Conservation (phyloP, 1,140 invertebrate species). For the Anadara kagoshimensis region DNA sequence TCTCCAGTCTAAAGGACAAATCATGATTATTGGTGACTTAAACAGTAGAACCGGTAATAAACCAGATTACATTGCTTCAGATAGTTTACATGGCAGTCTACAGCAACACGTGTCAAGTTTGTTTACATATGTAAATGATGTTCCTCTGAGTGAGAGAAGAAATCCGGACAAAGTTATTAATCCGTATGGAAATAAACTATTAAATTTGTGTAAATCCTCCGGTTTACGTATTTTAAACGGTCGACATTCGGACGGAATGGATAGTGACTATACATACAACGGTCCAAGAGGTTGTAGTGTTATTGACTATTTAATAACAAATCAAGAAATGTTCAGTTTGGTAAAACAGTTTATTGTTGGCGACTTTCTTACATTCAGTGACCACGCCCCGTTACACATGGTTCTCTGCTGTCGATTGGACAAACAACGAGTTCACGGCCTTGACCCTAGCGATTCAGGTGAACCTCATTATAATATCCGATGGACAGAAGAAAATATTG, state of each 20-base stretch:
- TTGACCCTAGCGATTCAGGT: background rate
- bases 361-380: constrained; percentile 16
- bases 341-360: constrained; percentile 12
- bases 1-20: background rate
- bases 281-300: constrained; percentile 18
- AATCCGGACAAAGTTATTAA: constrained; percentile 10
- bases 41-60: constrained; percentile 9
- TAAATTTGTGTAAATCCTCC: constrained; percentile 6
- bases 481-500: constrained; percentile 5
- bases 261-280: constrained; percentile 7
- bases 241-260: constrained; percentile 3
- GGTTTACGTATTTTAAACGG: constrained; percentile 17
- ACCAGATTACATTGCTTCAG: background rate
- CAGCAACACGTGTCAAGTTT: background rate
- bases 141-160: background rate
- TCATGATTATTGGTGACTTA: constrained; percentile 14
- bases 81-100: constrained; percentile 1
- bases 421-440: background rate
- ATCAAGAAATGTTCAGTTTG: background rate
- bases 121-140: background rate
- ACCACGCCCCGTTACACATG: constrained; percentile 21
- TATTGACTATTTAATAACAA: constrained; percentile 25
- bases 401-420: background rate
- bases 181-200: background rate
- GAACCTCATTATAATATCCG: background rate